These are phyloP conservation scores for Eugnorisma glareosa DNA, from an alignment of 2,888 invertebrate species.

Conservation along the genomic window DNA sequence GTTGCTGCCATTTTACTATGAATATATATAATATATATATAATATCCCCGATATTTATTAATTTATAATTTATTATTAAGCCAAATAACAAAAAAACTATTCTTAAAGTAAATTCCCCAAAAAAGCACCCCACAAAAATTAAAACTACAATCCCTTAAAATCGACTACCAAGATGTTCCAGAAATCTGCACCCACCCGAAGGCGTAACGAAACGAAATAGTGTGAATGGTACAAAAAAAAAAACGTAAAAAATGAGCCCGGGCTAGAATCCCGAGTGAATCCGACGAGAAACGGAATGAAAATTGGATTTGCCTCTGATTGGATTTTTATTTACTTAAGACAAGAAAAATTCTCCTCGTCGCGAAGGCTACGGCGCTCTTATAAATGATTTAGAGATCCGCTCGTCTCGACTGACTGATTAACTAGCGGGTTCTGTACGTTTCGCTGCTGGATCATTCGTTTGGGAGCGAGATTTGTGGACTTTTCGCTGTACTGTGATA, in stretches of 20 bases:
- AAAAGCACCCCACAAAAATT: neutral
- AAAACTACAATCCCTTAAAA: constrained; percentile 28
- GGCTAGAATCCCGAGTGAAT: constrained; percentile 84
- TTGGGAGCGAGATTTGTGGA: constrained; percentile 56
- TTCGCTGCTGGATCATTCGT: constrained; percentile 55
- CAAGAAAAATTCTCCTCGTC: constrained; percentile 87
- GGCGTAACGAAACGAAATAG: constrained; percentile 78
- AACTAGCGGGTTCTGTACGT: constrained; percentile 69
- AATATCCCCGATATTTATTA: too few species aligned
- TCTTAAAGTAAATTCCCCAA: neutral
- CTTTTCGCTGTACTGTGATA: constrained; percentile 40
- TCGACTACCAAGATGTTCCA: constrained; percentile 51
- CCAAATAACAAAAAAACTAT: too few species aligned
- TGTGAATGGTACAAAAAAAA: constrained; percentile 83
- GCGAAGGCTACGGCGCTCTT: constrained; percentile 80
- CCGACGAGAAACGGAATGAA: constrained; percentile 87
- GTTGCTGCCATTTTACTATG: neutral
- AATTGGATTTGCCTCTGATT: constrained; percentile 90
- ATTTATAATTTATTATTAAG: too few species aligned
- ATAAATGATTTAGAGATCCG: constrained; percentile 86
- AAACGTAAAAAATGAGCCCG: constrained; percentile 80
- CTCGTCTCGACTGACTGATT: constrained; percentile 78
- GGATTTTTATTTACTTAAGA: constrained; percentile 91
- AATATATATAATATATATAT: too few species aligned
- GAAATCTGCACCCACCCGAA: constrained; percentile 55